Percentiles rank a stretch among this genome's conserved stretches.
Conservation (phyloP, 2,888 invertebrate species). For the Linnaemya vulpina region DNA sequence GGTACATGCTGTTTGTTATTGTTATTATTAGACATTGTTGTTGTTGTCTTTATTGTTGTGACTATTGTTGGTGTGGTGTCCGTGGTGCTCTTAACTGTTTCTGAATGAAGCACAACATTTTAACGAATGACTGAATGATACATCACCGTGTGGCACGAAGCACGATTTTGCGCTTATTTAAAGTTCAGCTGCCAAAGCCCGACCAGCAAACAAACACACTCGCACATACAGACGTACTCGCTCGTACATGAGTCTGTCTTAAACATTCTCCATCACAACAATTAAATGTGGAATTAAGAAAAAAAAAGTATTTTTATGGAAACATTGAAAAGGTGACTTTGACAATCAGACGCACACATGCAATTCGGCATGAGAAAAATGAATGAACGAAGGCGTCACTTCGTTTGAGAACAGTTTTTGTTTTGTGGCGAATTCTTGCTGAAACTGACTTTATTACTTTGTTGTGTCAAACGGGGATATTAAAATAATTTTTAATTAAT, state of each 20-base stretch:
- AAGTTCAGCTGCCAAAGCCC: slow-evolving; percentile 67
- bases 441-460: slow-evolving; percentile 24
- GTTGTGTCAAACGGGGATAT: background rate
- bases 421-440: background rate
- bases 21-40: too few species aligned
- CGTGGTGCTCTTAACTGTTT: slow-evolving; percentile 38
- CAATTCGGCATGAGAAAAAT: slow-evolving; percentile 14
- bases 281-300: slow-evolving; percentile 3
- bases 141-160: slow-evolving; percentile 71
- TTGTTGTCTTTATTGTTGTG: background rate
- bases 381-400: slow-evolving; percentile 33
- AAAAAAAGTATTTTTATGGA: background rate
- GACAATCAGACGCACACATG: slow-evolving; percentile 22
- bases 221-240: too few species aligned
- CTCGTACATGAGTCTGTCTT: too few species aligned
- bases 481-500: slow-evolving; percentile 34
- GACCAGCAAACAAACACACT: slow-evolving; percentile 1
- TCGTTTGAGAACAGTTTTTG: slow-evolving; percentile 21
- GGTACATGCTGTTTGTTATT: too few species aligned
- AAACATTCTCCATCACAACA: slow-evolving; percentile 39
- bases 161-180: slow-evolving; percentile 72
- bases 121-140: slow-evolving; percentile 67
- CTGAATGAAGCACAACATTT: slow-evolving; percentile 45
- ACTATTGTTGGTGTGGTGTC: background rate
- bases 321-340: slow-evolving; percentile 47